Evolutionary conservation across 1,140 invertebrate species (phyloP).

Genomic region (Globodera rostochiensis): DNA sequence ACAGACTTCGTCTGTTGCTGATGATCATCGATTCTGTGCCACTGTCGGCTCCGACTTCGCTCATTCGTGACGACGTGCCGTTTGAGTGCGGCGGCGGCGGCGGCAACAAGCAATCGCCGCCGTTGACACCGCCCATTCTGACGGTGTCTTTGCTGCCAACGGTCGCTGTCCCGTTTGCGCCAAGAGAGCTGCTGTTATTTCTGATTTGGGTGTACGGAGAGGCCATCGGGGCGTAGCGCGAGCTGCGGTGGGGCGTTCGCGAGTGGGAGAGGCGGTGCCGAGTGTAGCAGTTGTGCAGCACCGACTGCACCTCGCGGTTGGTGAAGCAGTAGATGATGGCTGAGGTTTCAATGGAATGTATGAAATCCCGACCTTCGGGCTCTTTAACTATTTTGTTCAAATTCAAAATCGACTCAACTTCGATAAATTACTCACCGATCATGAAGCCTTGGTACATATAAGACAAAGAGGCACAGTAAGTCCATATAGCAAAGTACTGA

Average conservation of each 20-base stretch:
- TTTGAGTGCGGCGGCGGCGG: neutral
- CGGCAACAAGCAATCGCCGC: neutral
- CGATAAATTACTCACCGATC: constrained; percentile 36
- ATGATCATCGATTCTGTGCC: neutral
- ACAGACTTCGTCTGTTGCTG: neutral
- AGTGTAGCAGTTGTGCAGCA: constrained; percentile 52
- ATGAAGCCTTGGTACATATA: constrained; percentile 66
- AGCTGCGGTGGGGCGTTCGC: constrained; percentile 55
- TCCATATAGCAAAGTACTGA: constrained; percentile 65
- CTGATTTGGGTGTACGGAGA: constrained; percentile 14
- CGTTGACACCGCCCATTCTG: neutral
- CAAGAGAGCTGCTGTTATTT: constrained; percentile 8
- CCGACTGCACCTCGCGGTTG: constrained; percentile 60
- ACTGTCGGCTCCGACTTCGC: neutral
- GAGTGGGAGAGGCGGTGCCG: constrained; percentile 60
- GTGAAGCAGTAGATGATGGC: constrained; percentile 66
- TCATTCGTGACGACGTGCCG: neutral
- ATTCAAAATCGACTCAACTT: neutral
- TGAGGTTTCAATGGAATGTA: neutral
- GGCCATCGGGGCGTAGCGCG: constrained; percentile 27
- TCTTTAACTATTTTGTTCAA: neutral
- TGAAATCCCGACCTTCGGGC: too few species aligned
- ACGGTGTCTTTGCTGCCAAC: neutral
- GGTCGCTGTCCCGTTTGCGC: neutral
- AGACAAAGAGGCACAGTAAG: constrained; percentile 63